These are phyloP conservation scores for Cassiopea xamachana DNA, from an alignment of 30 jellyfish, hydroid and myxozoan genomes.

Conservation along the genomic window DNA sequence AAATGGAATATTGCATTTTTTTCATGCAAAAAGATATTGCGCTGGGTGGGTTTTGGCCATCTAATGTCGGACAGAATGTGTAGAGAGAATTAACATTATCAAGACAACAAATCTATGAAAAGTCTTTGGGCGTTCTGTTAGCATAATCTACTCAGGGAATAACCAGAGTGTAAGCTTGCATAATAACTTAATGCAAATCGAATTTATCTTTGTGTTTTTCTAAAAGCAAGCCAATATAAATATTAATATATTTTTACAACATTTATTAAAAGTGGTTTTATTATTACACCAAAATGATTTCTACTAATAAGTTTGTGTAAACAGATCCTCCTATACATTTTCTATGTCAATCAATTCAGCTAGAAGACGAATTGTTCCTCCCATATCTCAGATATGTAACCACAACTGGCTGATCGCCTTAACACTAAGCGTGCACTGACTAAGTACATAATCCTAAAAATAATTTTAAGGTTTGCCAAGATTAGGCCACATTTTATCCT, in stretches of 20 bases:
- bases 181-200: slow-evolving; percentile 60
- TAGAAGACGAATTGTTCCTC: slow-evolving; percentile 58
- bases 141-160: slow-evolving; percentile 46
- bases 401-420: slow-evolving; percentile 74
- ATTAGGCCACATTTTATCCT: slow-evolving; percentile 40
- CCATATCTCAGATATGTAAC: slow-evolving; percentile 56
- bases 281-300: slow-evolving; percentile 59
- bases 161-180: slow-evolving; percentile 52
- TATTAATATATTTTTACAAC: slow-evolving; percentile 59
- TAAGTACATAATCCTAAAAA: slow-evolving; percentile 60
- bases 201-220: slow-evolving; percentile 57
- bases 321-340: slow-evolving; percentile 62
- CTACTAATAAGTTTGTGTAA: slow-evolving; percentile 60
- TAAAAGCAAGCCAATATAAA: slow-evolving; percentile 52
- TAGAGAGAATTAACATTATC: not conserved
- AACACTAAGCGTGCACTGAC: slow-evolving; percentile 58
- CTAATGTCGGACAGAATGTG: not conserved
- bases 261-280: slow-evolving; percentile 67
- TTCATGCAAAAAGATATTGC: not conserved
- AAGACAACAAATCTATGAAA: not conserved
- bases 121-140: slow-evolving; percentile 39
- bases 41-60: not conserved
- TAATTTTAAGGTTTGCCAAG: slow-evolving; percentile 74
- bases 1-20: not conserved
- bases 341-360: slow-evolving; percentile 51